Evolutionary conservation across 2,888 invertebrate species (phyloP).

Genomic region (Napeogenes sylphis): DNA sequence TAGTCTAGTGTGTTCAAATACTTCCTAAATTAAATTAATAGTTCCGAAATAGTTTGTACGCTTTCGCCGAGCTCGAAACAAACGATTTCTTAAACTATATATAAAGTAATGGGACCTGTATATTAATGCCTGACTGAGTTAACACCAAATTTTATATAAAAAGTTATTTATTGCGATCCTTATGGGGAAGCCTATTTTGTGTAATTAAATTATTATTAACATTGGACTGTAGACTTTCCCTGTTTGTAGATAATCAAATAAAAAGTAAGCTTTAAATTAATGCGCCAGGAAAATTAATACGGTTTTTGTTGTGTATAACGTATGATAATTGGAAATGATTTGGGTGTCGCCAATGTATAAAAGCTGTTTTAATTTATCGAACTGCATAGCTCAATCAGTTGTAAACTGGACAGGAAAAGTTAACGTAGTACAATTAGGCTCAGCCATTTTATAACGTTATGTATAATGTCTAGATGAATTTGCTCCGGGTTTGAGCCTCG

Average conservation of each 20-base stretch:
- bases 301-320: neutral
- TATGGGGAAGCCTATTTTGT: conserved; percentile 29
- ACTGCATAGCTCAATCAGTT: conserved; percentile 16
- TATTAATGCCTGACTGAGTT: conserved; percentile 61
- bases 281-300: conserved; percentile 32
- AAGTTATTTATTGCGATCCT: conserved; percentile 46
- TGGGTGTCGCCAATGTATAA: conserved; percentile 30
- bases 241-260: conserved; percentile 31
- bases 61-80: conserved; percentile 39
- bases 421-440: conserved; percentile 56
- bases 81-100: conserved; percentile 16
- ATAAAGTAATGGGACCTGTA: conserved; percentile 60
- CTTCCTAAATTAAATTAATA: conserved; percentile 42
- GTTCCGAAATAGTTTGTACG: conserved; percentile 38
- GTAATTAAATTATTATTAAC: conserved; percentile 31
- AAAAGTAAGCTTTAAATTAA: conserved; percentile 39
- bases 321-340: neutral
- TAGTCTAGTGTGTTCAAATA: conserved; percentile 62
- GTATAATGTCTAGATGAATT: conserved; percentile 36
- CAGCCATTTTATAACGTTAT: conserved; percentile 48
- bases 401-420: conserved; percentile 34
- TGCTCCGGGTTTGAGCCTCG: conserved; percentile 33
- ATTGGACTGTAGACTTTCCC: conserved; percentile 20
- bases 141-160: conserved; percentile 65
- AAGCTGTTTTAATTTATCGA: conserved; percentile 10